Percentiles rank a stretch among this genome's conserved stretches.
phyloP scores from a whole-genome alignment of 2,113 vertebrate species.

The Prionailurus viverrinus region DNA sequence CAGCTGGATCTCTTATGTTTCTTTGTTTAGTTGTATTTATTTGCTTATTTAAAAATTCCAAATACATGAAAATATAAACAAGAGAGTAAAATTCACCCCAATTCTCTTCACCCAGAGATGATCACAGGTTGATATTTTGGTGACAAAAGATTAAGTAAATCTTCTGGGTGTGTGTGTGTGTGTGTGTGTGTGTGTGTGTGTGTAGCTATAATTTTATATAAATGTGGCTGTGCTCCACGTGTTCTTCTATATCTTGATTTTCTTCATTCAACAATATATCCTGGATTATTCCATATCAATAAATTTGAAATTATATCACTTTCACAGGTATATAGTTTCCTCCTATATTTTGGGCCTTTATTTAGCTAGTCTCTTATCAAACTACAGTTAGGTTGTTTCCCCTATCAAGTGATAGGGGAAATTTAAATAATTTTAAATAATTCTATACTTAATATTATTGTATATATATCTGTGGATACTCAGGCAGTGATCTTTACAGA shows the following conservation, averaged over 20 bases:
- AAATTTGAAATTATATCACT: slow-evolving; percentile 1
- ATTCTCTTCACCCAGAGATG: not conserved
- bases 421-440: not conserved
- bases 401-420: too few species aligned
- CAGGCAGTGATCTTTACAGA: not conserved
- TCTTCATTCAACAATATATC: not conserved
- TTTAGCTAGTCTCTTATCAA: not conserved
- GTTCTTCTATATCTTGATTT: not conserved
- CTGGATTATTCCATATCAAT: not conserved
- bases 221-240: not conserved
- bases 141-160: not conserved
- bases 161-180: not conserved
- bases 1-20: not conserved
- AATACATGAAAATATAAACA: not conserved
- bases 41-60: not conserved
- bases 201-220: not conserved
- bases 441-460: not conserved
- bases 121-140: not conserved
- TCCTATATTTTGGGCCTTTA: not conserved
- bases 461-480: not conserved
- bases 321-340: not conserved
- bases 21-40: not conserved
- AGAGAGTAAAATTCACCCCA: not conserved
- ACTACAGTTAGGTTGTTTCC: not conserved
- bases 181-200: not conserved